Base-by-base conservation (phyloP, 2,113 vertebrate species). In the Nerophis lumbriciformis region DNA sequence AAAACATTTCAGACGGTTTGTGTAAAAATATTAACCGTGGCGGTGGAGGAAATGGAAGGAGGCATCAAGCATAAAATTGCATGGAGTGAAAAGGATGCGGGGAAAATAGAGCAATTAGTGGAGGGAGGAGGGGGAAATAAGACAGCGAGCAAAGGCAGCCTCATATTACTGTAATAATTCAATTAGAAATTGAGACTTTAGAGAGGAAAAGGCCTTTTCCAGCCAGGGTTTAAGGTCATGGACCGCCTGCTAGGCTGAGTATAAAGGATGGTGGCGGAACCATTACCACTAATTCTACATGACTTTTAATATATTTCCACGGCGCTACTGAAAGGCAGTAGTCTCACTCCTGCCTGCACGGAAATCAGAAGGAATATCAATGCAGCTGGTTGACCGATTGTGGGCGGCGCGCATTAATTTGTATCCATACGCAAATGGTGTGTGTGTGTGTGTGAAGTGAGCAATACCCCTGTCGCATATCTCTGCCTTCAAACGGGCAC, bases 101-200 rank as follows among this genome's bases (percentile, higher is more conserved):
- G 39, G 48, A 68, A 66, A 62, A 75, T 61, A 77, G 74, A 77
- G 80, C 75, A 84, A 87, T 85, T 88, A 88, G 68, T 5, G 55
- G 55, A 57, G 55, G n/a, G 55, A 44, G 42, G 5, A 1, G 39
- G 69, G 79, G 81, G 79, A 83, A 88, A 83, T 80, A 77, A 73
- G 73, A 63, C 73, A 68, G 68, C 49, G 63, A 78, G 74, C 69
- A 66, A 71, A 83, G 77, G 85, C 84, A 86, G 79, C 83, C 79
- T 71, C 65, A 79, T 75, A 82, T 83, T 86, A 85, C 71, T 75
- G 68, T 79, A 82, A 85, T 87, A 87, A 85, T 83, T 76, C 75
- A 75, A 75, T 83, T 83, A 66, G 37, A 37, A 49, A 62, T 52
- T 56, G 47, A n/a, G 53, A 63, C 49, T 75, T 53, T 67, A 70